These are phyloP conservation scores for Ictidomys tridecemlineatus DNA, from an alignment of 2,113 vertebrate genomes.

Conservation along the genomic window DNA sequence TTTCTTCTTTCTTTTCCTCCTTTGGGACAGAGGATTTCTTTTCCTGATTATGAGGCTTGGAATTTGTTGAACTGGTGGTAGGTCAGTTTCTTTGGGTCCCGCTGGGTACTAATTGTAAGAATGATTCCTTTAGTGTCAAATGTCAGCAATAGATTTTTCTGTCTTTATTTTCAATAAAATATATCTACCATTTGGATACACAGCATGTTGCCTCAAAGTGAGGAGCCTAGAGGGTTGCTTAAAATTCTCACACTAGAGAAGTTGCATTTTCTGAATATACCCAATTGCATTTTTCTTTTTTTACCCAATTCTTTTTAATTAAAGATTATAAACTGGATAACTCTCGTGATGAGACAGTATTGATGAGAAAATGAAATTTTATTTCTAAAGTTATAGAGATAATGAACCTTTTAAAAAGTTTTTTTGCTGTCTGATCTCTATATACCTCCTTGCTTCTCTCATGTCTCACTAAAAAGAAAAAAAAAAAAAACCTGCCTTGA, in stretches of 20 bases:
- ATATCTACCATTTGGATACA: neutral
- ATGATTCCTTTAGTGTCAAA: neutral
- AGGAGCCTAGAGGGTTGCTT: neutral
- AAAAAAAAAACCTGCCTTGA: neutral
- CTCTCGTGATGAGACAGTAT: conserved; percentile 45
- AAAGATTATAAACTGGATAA: conserved; percentile 77
- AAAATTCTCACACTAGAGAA: neutral
- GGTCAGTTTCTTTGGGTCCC: conserved; percentile 34
- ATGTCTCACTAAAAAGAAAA: neutral
- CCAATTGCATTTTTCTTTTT: conserved; percentile 52
- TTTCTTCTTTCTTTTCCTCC: neutral
- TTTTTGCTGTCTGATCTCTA: neutral
- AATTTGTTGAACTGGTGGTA: neutral
- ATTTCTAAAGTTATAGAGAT: conserved; percentile 55
- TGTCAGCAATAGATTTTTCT: neutral
- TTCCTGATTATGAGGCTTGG: neutral
- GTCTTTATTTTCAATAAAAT: too few species aligned
- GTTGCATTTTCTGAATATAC: conserved; percentile 70
- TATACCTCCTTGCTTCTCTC: neutral
- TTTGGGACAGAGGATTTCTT: neutral
- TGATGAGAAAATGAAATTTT: conserved; percentile 66
- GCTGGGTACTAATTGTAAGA: neutral
- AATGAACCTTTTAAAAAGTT: neutral
- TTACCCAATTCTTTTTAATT: conserved; percentile 75
- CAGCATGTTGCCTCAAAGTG: conserved; percentile 43